A percentile compares a stretch with the other conserved stretches of the same genome.
Conservation (phyloP, 2,888 invertebrate species). For the Aphrophora alni region DNA sequence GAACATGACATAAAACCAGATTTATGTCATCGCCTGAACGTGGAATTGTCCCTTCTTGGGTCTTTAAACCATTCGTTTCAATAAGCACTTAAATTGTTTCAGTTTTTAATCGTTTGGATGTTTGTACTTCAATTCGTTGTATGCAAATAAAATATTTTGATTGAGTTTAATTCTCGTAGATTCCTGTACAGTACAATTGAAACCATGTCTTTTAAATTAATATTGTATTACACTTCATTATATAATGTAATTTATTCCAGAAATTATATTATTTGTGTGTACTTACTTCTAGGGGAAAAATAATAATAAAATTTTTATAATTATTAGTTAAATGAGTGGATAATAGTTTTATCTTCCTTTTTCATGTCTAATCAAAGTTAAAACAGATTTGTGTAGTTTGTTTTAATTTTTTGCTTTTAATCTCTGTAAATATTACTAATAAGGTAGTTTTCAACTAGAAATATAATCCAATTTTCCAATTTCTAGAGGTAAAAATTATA, state of each 20-base stretch:
- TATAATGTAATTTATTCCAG: background rate
- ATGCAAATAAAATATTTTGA: background rate
- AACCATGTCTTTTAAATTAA: background rate
- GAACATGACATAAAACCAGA: background rate
- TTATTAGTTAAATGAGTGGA: background rate
- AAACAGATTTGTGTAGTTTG: too few relatives aligned
- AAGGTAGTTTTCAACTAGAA: too few relatives aligned
- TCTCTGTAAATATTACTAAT: too few relatives aligned
- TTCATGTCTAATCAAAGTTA: too few relatives aligned
- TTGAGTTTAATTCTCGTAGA: background rate
- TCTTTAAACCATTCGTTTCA: background rate
- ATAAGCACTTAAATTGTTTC: background rate
- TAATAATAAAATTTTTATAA: background rate
- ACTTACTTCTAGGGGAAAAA: background rate
- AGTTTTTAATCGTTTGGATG: background rate
- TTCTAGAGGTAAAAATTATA: too few relatives aligned
- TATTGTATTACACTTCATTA: background rate
- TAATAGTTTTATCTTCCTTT: too few relatives aligned
- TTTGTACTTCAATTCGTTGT: background rate
- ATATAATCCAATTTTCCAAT: too few relatives aligned
- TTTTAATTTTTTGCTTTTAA: too few relatives aligned
- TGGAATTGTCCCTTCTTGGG: background rate
- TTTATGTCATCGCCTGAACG: background rate
- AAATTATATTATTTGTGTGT: background rate
- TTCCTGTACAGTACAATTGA: background rate